A percentile compares a stretch with the other conserved stretches of the same genome.
Evolutionary conservation across 2,888 invertebrate genomes (phyloP).

Genomic region (Drosophila nr. perissopoda): DNA sequence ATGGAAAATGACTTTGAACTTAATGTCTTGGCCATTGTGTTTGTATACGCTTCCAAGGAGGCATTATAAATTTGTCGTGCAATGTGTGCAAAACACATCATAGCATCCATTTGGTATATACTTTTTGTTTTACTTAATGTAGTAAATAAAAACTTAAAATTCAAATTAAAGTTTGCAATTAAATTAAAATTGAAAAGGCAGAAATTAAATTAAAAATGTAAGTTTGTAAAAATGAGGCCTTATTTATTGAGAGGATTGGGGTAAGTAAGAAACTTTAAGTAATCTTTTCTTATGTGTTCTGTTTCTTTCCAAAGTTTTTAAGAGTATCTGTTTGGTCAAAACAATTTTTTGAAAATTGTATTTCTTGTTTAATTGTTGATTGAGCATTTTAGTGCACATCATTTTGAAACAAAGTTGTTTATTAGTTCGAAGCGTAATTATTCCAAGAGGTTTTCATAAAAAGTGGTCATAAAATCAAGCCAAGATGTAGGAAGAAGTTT

Average conservation of each 20-base stretch:
- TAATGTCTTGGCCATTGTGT: slow-evolving; percentile 63
- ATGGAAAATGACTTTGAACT: slow-evolving; percentile 79
- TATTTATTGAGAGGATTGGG: not conserved
- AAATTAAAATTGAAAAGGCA: not conserved
- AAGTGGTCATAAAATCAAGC: not conserved
- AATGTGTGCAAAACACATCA: not conserved
- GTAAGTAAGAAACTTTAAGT: not conserved
- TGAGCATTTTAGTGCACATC: not conserved
- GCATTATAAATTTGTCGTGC: slow-evolving; percentile 1
- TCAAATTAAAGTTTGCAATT: not conserved
- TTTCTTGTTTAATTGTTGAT: not conserved
- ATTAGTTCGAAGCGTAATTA: slow-evolving; percentile 1
- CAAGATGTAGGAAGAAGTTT: not conserved
- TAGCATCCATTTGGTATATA: not conserved
- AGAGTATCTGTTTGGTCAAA: not conserved
- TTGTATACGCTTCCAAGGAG: not conserved
- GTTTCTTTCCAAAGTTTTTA: not conserved
- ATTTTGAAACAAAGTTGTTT: not conserved
- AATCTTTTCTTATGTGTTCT: not conserved
- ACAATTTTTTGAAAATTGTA: not conserved
- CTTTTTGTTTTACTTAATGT: not conserved
- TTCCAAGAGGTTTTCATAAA: not conserved
- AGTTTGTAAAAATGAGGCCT: not conserved
- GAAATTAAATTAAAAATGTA: not conserved
- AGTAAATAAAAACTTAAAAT: not conserved